phyloP scores from a whole-genome alignment of 2,113 vertebrate species.

The Pollachius pollachius region DNA sequence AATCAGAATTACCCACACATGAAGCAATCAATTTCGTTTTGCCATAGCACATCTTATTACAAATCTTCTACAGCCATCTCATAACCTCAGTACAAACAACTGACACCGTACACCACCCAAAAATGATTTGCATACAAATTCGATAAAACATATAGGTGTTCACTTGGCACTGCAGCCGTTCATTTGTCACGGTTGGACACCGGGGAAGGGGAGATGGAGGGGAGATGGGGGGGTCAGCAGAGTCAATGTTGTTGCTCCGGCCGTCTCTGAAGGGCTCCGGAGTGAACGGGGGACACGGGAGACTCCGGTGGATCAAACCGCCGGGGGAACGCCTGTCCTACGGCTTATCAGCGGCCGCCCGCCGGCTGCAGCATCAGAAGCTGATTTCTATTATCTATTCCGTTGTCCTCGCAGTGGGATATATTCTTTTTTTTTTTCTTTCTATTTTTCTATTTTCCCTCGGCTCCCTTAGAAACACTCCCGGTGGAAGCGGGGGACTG shows the following conservation, averaged over 20 bases:
- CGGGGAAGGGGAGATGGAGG: neutral
- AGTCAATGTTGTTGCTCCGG: constrained; percentile 17
- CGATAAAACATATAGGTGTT: too few relatives aligned
- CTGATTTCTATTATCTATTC: neutral
- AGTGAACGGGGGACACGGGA: neutral
- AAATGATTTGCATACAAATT: too few relatives aligned
- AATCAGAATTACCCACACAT: too few relatives aligned
- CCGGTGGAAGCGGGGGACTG: too few relatives aligned
- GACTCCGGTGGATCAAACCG: neutral
- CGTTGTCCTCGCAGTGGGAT: neutral
- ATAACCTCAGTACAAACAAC: too few relatives aligned
- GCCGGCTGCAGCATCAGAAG: neutral
- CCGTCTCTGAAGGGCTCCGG: neutral
- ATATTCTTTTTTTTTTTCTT: neutral
- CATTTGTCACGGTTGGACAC: neutral
- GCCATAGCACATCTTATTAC: too few relatives aligned
- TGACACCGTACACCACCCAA: too few relatives aligned
- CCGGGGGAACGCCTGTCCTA: neutral
- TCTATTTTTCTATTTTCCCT: too few relatives aligned
- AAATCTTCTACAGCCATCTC: too few relatives aligned
- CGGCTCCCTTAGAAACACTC: too few relatives aligned
- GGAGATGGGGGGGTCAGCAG: constrained; percentile 8
- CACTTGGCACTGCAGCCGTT: too few relatives aligned
- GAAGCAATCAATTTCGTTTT: too few relatives aligned
- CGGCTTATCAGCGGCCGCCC: neutral